Evolutionary conservation across 1,140 invertebrate genomes (phyloP).

Genomic region (Leptonema lineaticorne): DNA sequence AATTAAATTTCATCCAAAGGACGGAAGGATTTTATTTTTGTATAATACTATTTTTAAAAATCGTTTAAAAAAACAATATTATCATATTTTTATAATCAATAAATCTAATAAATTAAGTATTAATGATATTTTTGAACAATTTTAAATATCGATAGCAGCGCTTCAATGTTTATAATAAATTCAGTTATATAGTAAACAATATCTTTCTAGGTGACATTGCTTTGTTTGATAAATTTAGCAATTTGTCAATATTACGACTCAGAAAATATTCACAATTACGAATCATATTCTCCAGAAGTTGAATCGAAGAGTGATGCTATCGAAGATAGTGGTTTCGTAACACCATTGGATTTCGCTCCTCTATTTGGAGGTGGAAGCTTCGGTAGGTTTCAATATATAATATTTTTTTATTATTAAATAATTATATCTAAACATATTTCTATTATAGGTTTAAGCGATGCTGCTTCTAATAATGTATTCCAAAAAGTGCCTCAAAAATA

Average conservation of each 20-base stretch:
- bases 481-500: constrained; percentile 53
- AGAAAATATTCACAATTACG: too few species aligned
- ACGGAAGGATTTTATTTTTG: too few species aligned
- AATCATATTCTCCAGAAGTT: constrained; percentile 26
- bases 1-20: too few species aligned
- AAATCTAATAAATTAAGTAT: neutral
- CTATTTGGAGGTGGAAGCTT: constrained; percentile 32
- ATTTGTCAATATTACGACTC: constrained; percentile 32
- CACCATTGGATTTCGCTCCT: constrained; percentile 49
- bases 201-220: constrained; percentile 29
- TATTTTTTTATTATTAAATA: neutral
- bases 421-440: neutral
- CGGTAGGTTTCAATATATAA: constrained; percentile 25
- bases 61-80: too few species aligned
- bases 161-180: neutral
- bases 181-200: neutral
- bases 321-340: constrained; percentile 47
- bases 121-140: neutral
- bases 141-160: neutral
- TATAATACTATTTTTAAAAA: too few species aligned
- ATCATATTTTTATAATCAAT: neutral
- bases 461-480: constrained; percentile 50
- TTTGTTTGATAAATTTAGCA: constrained; percentile 26
- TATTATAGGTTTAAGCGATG: constrained; percentile 52
- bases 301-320: constrained; percentile 29